Percentiles rank a stretch among this genome's conserved stretches.
Conservation (phyloP, 2,113 vertebrate species). For the Calyptommatus sinebrachiatus region DNA sequence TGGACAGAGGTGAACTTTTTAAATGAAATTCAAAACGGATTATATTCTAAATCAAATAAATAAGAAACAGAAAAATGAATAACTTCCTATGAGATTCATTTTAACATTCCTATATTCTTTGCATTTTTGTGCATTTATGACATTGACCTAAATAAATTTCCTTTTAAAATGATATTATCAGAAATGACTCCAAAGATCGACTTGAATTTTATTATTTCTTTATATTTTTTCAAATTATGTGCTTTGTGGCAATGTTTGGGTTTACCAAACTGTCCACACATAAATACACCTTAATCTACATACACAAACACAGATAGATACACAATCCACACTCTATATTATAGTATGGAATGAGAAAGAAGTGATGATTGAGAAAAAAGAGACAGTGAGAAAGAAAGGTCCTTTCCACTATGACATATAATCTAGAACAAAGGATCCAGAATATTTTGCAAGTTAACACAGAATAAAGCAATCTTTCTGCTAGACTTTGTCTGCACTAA, state of each 20-base stretch:
- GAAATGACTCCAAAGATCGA: not conserved
- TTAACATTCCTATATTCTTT: constrained; percentile 14
- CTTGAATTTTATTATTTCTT: not conserved
- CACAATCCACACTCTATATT: no score
- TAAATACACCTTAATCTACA: no score
- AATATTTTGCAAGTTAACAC: no score
- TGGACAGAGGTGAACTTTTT: constrained; percentile 73
- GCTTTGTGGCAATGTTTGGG: not conserved
- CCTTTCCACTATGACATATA: no score
- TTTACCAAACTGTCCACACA: no score
- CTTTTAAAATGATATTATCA: not conserved
- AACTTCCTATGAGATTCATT: constrained; percentile 4
- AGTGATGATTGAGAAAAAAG: no score
- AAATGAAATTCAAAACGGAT: constrained; percentile 68
- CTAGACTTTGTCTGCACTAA: no score
- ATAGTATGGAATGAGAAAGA: no score
- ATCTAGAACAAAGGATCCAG: no score
- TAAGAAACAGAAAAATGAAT: constrained; percentile 44
- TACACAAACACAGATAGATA: no score
- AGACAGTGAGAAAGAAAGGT: no score
- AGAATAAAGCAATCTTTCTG: no score
- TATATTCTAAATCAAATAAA: constrained; percentile 59
- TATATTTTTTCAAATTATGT: not conserved
- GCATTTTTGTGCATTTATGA: constrained; percentile 22
- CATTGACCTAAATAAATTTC: not conserved